These are phyloP conservation scores for Protobothrops mucrosquamatus DNA, from an alignment of 2,113 vertebrate genomes.

Conservation along the genomic window DNA sequence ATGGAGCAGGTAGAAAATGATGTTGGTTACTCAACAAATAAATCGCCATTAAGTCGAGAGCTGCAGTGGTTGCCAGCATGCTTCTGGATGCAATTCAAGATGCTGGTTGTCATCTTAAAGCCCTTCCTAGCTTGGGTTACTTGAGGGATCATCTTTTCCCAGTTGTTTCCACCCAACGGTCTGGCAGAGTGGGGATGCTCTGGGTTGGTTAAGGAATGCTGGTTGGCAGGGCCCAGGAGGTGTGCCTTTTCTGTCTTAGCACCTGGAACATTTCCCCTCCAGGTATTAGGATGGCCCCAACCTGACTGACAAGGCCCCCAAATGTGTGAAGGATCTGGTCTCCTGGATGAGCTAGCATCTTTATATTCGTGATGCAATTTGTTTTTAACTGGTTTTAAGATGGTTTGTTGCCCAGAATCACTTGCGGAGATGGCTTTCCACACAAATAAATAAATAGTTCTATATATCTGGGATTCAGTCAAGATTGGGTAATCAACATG, in stretches of 20 bases:
- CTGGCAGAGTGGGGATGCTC: neutral
- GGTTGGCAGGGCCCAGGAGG: neutral
- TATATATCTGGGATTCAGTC: neutral
- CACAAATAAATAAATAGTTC: neutral
- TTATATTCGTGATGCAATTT: neutral
- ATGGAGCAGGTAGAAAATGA: neutral
- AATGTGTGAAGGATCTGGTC: neutral
- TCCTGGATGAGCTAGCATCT: neutral
- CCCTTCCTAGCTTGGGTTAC: neutral
- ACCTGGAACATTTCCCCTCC: neutral
- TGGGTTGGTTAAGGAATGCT: neutral
- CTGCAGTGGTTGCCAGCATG: neutral
- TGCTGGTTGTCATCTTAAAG: neutral
- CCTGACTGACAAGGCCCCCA: neutral
- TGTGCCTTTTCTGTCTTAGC: neutral
- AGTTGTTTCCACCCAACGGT: neutral
- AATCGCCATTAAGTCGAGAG: neutral
- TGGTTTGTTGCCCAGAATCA: neutral
- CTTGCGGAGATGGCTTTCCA: neutral
- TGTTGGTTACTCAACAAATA: neutral
- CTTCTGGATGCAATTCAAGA: neutral
- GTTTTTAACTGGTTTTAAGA: neutral
- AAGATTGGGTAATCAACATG: neutral
- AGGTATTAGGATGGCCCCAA: neutral
- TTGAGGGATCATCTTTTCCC: neutral